phyloP scores from a whole-genome alignment of 2,888 invertebrate genomes.

The Pristionchus fissidentatus region DNA sequence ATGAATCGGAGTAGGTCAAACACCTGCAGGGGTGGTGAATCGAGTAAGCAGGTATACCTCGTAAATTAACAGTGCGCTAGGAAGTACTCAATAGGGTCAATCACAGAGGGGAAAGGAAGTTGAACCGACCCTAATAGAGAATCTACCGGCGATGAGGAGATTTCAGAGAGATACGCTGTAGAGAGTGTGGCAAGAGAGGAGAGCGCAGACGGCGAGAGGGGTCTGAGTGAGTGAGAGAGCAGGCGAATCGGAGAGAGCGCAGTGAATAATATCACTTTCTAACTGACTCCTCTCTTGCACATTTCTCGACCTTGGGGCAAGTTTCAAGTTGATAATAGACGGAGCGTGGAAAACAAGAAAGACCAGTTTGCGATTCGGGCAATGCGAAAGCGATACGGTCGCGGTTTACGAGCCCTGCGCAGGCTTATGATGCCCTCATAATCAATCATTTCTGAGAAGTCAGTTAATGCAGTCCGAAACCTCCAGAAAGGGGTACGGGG shows the following conservation, averaged over 20 bases:
- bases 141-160: slow-evolving; percentile 13
- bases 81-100: slow-evolving; percentile 18
- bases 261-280: slow-evolving; percentile 23
- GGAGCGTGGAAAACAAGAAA: slow-evolving; percentile 22
- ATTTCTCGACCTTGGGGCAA: slow-evolving; percentile 42
- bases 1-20: too few species aligned
- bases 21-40: too few species aligned
- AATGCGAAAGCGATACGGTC: not conserved
- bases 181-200: not conserved
- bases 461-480: too few species aligned
- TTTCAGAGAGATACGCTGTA: slow-evolving; percentile 1
- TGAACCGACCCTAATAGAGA: slow-evolving; percentile 39
- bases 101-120: not conserved
- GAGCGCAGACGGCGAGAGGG: not conserved
- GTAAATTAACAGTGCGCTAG: slow-evolving; percentile 13
- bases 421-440: too few species aligned
- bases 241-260: not conserved
- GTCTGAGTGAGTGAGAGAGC: not conserved
- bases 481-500: not conserved
- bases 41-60: too few species aligned
- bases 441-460: too few species aligned
- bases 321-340: slow-evolving; percentile 37
- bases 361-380: slow-evolving; percentile 8
- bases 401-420: too few species aligned
- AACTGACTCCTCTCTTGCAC: slow-evolving; percentile 36